Base-by-base conservation (phyloP, 1,140 invertebrate genomes). In the Drosophila auraria region DNA sequence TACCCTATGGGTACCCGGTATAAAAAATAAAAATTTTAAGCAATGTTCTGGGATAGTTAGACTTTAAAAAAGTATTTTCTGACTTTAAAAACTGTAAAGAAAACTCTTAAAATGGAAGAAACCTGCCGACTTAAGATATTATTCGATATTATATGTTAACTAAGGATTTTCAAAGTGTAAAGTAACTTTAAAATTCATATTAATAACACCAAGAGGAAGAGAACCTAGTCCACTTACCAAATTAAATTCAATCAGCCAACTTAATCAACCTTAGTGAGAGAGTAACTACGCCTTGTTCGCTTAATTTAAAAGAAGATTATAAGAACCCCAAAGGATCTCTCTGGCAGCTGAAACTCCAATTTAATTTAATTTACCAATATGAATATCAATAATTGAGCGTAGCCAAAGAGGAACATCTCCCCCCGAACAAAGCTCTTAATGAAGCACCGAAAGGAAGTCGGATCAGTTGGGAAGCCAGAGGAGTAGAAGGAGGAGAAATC, bases 341-440 rank as follows among this genome's bases (percentile, higher is more conserved):
- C 17, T 33, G 15, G 25, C 38, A 20, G 27, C 14, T 59, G 20
- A 38, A 36, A 11, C 47, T 60, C 11, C 68, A 57, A 73, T 72
- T 73, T 73, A 73, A 73, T 72, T 72, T 72, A 73, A 72, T 72
- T 60, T 36, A 73, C 38, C 68, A 60, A 73, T 73, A 61, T 73
- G 70, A 73, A 73, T 73, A 73, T 73, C 70, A 72, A 73, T 73
- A 73, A 72, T 73, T 73, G 68, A 51, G 66, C 66, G 11, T 25
- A 50, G 17, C 70, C 42, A 40, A 70, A 72, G 25, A 51, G 33
- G 33, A 38, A 38, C 44, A 51, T 36, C 33, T 40, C n/a, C 66
- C 53, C 70, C 20, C 56, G 27, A 20, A 56, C 56, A 36, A 20
- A 56, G 68, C 63, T 69, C n/a, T 40, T 66, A 59, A 64, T 64